Conservation (phyloP, 92 coral and sea anemone species). For the Ricordea florida region DNA sequence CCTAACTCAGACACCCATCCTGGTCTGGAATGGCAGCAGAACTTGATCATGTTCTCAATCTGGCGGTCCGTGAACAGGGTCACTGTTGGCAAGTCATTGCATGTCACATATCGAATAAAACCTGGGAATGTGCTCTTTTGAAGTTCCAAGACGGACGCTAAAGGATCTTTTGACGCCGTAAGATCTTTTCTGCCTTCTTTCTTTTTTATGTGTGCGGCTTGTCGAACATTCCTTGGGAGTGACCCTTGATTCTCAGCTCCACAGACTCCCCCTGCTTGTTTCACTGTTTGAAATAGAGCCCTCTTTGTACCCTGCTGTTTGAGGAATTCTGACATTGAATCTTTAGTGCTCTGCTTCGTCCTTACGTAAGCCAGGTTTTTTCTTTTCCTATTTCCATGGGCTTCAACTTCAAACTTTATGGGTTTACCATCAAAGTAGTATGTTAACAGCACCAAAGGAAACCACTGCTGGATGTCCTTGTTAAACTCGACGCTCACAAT, state of each 20-base stretch:
- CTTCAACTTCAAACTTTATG: slow-evolving; percentile 7
- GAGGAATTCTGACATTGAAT: not conserved
- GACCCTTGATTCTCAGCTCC: slow-evolving; percentile 18
- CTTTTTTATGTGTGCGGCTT: not conserved
- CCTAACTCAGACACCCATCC: slow-evolving; percentile 37
- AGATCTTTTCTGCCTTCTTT: slow-evolving; percentile 2
- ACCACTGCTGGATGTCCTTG: too few relatives aligned
- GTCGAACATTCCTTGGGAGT: slow-evolving; percentile 27
- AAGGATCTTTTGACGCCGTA: too few relatives aligned
- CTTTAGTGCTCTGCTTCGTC: slow-evolving; percentile 31
- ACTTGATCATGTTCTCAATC: slow-evolving; percentile 12
- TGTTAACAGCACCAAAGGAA: slow-evolving; percentile 24
- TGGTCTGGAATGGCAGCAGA: slow-evolving; percentile 25
- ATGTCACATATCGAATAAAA: slow-evolving; percentile 39
- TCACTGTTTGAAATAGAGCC: slow-evolving; percentile 44
- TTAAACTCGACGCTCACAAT: slow-evolving; percentile 54
- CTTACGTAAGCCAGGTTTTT: not conserved
- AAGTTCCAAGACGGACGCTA: slow-evolving; percentile 51
- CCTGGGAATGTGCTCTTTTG: slow-evolving; percentile 57
- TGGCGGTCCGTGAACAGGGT: slow-evolving; percentile 20
- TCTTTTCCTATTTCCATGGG: slow-evolving; percentile 37
- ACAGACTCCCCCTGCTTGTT: slow-evolving; percentile 54
- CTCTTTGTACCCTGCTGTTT: slow-evolving; percentile 33
- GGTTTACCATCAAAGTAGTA: slow-evolving; percentile 34
- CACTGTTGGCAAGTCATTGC: slow-evolving; percentile 54